These are phyloP conservation scores for Ibidorhyncha struthersii DNA, from an alignment of 2,113 vertebrate genomes.

Conservation along the genomic window DNA sequence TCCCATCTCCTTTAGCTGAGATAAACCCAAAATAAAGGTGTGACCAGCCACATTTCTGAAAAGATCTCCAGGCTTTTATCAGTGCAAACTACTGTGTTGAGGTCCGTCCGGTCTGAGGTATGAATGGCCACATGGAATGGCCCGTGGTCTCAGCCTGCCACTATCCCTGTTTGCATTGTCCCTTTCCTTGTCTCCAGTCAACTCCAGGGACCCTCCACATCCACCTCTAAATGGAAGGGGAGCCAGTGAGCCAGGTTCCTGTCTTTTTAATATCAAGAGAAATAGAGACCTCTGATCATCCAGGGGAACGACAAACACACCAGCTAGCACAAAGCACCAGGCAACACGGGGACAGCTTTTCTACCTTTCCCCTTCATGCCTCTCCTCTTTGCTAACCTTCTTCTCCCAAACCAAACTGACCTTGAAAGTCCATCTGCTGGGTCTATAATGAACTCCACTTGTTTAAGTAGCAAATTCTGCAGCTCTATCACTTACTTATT, in stretches of 20 bases:
- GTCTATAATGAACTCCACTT: not conserved
- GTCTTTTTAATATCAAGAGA: not conserved
- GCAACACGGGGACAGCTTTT: not conserved
- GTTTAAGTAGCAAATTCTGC: not conserved
- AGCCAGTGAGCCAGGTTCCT: not conserved
- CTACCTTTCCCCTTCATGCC: not conserved
- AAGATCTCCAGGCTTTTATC: not conserved
- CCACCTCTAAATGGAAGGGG: not conserved
- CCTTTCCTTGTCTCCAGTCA: not conserved
- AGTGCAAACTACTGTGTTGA: not conserved
- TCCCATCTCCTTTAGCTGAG: not conserved
- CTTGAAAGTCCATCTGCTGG: not conserved
- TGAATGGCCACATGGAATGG: not conserved
- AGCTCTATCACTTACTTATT: not conserved
- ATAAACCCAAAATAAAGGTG: not conserved
- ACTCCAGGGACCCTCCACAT: not conserved
- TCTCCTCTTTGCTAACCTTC: not conserved
- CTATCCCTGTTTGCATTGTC: not conserved
- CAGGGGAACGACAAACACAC: not conserved
- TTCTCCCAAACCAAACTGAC: not conserved
- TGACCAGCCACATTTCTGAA: not conserved
- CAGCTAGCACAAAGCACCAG: not conserved
- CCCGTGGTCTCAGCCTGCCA: fast-evolving
- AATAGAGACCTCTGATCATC: not conserved
- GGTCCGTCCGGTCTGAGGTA: not conserved